A percentile compares a stretch with the other conserved stretches of the same genome.
phyloP scores from a whole-genome alignment of 2,888 invertebrate genomes.

The Cryptus viduatorius region DNA sequence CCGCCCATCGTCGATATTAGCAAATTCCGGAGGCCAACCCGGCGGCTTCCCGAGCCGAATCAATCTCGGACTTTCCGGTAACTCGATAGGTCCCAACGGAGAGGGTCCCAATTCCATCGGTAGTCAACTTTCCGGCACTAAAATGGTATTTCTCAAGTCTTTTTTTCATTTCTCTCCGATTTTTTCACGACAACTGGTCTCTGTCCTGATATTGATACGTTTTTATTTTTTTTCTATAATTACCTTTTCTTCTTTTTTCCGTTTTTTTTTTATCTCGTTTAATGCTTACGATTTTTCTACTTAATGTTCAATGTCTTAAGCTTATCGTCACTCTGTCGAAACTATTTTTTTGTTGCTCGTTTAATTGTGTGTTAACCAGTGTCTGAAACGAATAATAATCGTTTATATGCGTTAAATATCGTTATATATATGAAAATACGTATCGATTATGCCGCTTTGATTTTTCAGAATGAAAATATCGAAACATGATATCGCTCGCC shows the following conservation, averaged over 20 bases:
- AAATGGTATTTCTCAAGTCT: slow-evolving; percentile 80
- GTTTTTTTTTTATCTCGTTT: slow-evolving; percentile 58
- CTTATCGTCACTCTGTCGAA: slow-evolving; percentile 19
- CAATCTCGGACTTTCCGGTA: slow-evolving; percentile 82
- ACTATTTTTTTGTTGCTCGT: slow-evolving; percentile 15
- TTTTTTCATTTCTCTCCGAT: slow-evolving; percentile 38
- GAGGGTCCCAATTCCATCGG: slow-evolving; percentile 70
- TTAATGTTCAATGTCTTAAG: slow-evolving; percentile 26
- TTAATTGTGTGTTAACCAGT: slow-evolving; percentile 50
- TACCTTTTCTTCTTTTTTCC: slow-evolving; percentile 6
- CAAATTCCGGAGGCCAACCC: slow-evolving; percentile 76
- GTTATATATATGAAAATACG: background rate
- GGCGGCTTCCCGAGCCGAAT: slow-evolving; percentile 78
- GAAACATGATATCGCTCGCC: slow-evolving; percentile 68
- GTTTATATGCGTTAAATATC: background rate
- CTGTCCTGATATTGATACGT: slow-evolving; percentile 16
- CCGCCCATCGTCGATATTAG: slow-evolving; percentile 70
- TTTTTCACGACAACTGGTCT: slow-evolving; percentile 12
- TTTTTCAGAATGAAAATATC: slow-evolving; percentile 67
- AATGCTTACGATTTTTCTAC: slow-evolving; percentile 74
- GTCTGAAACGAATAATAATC: slow-evolving; percentile 42
- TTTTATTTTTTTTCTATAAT: slow-evolving; percentile 54
- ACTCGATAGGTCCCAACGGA: slow-evolving; percentile 77
- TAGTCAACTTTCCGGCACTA: slow-evolving; percentile 76
- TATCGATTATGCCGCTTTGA: slow-evolving; percentile 15